Evolutionary conservation across 2,113 vertebrate species (phyloP).

Genomic region (Castor canadensis): DNA sequence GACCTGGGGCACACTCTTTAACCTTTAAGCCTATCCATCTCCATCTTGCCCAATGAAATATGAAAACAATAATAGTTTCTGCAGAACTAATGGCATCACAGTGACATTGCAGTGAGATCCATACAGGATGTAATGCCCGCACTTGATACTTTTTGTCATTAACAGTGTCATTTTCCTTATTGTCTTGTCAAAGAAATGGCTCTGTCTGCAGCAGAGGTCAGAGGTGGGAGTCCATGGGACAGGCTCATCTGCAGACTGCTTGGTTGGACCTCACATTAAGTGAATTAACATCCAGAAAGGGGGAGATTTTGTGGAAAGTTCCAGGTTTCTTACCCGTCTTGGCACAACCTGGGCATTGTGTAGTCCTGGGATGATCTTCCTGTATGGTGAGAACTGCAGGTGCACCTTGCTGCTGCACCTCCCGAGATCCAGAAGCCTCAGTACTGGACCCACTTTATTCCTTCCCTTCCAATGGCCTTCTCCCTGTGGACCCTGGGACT

Average conservation of each 20-base stretch:
- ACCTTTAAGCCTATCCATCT: background rate
- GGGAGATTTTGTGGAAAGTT: background rate
- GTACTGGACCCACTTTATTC: accelerated
- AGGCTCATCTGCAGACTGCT: background rate
- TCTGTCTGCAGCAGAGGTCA: background rate
- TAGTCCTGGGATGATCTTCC: too few species aligned
- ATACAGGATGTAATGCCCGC: too few species aligned
- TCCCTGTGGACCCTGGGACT: background rate
- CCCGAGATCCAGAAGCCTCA: background rate
- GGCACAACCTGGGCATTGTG: background rate
- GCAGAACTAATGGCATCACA: too few species aligned
- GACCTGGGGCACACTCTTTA: background rate
- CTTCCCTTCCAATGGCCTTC: background rate
- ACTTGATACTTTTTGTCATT: accelerated
- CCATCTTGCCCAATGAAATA: background rate
- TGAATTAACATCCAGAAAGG: background rate
- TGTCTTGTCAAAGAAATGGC: background rate
- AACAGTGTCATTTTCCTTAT: background rate
- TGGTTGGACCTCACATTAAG: background rate
- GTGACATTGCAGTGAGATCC: background rate
- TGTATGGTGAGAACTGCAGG: accelerated
- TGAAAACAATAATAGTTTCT: too few species aligned
- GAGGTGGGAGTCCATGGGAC: background rate
- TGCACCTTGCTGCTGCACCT: background rate
- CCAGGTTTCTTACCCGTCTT: background rate